Evolutionary conservation across 2,797 vertebrate genomes (phyloP), one percentile per base, ranked within the genome.

Genomic region (Geotrypetes seraphini): DNA sequence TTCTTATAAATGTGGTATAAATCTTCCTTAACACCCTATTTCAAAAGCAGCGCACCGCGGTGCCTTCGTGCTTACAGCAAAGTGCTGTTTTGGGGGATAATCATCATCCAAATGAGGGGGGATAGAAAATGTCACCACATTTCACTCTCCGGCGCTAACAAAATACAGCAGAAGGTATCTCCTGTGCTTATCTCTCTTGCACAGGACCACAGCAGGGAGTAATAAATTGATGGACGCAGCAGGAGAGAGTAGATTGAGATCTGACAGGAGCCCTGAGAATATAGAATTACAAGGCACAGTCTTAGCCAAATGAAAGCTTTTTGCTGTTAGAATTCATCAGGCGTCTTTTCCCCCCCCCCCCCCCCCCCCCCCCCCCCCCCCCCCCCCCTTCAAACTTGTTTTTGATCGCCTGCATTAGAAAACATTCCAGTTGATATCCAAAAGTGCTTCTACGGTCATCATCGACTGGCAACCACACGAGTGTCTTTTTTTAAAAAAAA

Each of bases 171-270:
- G 39, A 56, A 42, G 55, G 47, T 43, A 52, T 8, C 49, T 58
- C 33, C 28, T 2, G 3, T 2, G 50, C 61, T 73, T 67, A 63
- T 70, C 71, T 65, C 47, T 8, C 25, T 16, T 25, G 13, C 53
- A 38, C 69, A 59, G 64, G 41, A 28, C 22, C 53, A 33, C 9
- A 8, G 43, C 15, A 29, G 4, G 18, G 44, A 43, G 53, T 22
- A 51, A 35, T 16, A 47, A 38, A 50, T 3, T 28, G 56, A 55
- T 32, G 19, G 35, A 2, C 12, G 17, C 12, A 4, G 36, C 44
- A 7, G 47, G 25, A 33, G 3, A 1, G 33, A 12, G 39, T 26
- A 39, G 65, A 50, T 3, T 31, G n/a, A 38, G 36, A 3, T 14
- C 43, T 11, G 30, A 27, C 17, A 1, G 16, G 56, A 56, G 29